Conservation (phyloP, 2,888 invertebrate species). For the Marronus borbonicus region DNA sequence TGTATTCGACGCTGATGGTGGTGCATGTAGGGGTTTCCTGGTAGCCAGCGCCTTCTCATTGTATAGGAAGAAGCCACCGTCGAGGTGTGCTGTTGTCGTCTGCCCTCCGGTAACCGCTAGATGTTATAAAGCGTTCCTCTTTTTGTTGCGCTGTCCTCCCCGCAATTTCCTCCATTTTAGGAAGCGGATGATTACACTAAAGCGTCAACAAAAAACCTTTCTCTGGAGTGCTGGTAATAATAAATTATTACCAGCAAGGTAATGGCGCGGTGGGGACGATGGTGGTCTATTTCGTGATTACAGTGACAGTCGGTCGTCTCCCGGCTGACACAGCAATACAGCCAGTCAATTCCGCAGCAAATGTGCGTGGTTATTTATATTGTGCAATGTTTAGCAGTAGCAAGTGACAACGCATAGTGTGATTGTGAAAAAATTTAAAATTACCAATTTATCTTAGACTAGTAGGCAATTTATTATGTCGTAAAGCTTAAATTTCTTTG, state of each 20-base stretch:
- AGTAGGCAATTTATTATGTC: too few species aligned
- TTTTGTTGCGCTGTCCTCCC: constrained; percentile 1
- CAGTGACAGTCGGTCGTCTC: constrained; percentile 4
- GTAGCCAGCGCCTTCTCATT: constrained; percentile 7
- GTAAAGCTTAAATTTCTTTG: too few species aligned
- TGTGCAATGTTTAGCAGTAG: too few species aligned
- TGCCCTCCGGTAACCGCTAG: neutral
- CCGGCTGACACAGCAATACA: neutral
- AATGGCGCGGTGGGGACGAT: constrained; percentile 4
- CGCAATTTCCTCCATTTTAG: constrained; percentile 25
- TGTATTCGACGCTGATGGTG: constrained; percentile 9
- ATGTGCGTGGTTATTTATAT: too few species aligned
- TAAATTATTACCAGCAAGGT: constrained; percentile 25
- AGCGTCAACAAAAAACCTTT: constrained; percentile 36
- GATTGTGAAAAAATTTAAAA: too few species aligned
- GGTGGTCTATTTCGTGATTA: constrained; percentile 5
- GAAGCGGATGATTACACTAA: constrained; percentile 37
- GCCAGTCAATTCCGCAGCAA: too few species aligned
- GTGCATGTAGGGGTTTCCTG: constrained; percentile 40
- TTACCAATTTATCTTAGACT: too few species aligned
- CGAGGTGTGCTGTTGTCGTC: constrained; percentile 27
- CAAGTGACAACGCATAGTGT: too few species aligned
- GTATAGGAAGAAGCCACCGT: neutral
- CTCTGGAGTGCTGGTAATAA: constrained; percentile 8
- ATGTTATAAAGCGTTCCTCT: neutral